Evolutionary conservation across 2,888 invertebrate species (phyloP).

Genomic region (Matsumyia berberina): DNA sequence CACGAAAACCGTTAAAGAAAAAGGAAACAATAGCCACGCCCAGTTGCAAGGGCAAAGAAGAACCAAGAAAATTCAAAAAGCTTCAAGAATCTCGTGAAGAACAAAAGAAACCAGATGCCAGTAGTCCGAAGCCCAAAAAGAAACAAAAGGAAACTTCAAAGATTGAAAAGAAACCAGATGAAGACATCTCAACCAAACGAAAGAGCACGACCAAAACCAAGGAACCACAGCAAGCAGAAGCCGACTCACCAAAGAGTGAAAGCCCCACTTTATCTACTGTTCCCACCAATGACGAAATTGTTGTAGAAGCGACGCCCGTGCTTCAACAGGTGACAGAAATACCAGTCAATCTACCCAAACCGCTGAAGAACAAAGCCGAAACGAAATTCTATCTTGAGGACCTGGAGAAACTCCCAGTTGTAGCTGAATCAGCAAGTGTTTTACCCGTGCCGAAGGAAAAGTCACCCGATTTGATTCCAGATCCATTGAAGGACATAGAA

Average conservation of each 20-base stretch:
- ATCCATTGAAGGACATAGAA: slow-evolving; percentile 82
- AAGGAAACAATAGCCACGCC: slow-evolving; percentile 30
- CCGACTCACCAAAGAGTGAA: background rate
- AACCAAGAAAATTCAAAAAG: slow-evolving; percentile 36
- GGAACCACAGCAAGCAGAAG: background rate
- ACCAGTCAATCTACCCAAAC: background rate
- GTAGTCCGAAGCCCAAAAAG: slow-evolving; percentile 53
- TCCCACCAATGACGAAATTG: background rate
- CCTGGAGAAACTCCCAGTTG: background rate
- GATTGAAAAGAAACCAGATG: slow-evolving; percentile 33
- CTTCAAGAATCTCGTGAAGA: slow-evolving; percentile 20
- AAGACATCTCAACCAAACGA: slow-evolving; percentile 27
- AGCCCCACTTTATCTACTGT: background rate
- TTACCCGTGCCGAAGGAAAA: slow-evolving; percentile 73
- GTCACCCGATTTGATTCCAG: slow-evolving; percentile 73
- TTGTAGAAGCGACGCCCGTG: background rate
- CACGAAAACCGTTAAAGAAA: slow-evolving; percentile 49
- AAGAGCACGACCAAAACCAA: slow-evolving; percentile 37
- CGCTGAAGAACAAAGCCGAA: slow-evolving; percentile 55
- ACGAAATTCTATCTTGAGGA: slow-evolving; percentile 51
- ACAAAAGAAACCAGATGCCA: slow-evolving; percentile 1
- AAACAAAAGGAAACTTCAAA: slow-evolving; percentile 44
- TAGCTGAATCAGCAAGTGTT: background rate
- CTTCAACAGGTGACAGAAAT: background rate
- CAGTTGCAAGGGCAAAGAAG: slow-evolving; percentile 37